Evolutionary conservation across 2,888 invertebrate species (phyloP).

Genomic region (Eristalis arbustorum): DNA sequence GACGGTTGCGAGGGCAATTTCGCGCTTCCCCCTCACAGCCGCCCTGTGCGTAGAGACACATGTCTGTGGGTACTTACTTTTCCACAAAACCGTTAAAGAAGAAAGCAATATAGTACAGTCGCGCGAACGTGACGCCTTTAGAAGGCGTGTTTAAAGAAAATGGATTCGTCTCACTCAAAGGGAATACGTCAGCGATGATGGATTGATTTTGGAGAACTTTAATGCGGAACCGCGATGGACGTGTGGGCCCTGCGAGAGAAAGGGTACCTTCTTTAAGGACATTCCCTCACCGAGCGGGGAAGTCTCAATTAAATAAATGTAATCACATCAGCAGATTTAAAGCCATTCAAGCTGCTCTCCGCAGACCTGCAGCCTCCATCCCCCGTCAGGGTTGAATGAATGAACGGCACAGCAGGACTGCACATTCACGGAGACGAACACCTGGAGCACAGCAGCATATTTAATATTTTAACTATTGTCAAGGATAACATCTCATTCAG

Average conservation of each 20-base stretch:
- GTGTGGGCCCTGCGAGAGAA: too few relatives aligned
- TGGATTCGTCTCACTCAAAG: slow-evolving; percentile 16
- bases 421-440: slow-evolving; percentile 20
- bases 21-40: slow-evolving; percentile 1
- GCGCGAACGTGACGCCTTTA: slow-evolving; percentile 29
- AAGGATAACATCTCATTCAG: slow-evolving; percentile 58
- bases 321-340: slow-evolving; percentile 28
- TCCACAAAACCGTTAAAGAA: slow-evolving; percentile 10
- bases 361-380: background rate
- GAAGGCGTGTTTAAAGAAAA: slow-evolving; percentile 24
- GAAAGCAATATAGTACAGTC: slow-evolving; percentile 32
- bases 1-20: slow-evolving; percentile 23
- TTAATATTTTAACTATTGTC: slow-evolving; percentile 58
- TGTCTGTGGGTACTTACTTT: slow-evolving; percentile 6
- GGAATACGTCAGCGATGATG: slow-evolving; percentile 21
- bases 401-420: slow-evolving; percentile 17
- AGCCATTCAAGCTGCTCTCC: background rate
- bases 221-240: background rate
- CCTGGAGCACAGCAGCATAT: slow-evolving; percentile 50
- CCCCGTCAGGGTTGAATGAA: background rate
- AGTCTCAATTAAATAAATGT: slow-evolving; percentile 48
- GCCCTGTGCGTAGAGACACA: slow-evolving; percentile 14
- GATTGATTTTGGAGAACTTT: background rate
- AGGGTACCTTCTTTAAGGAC: background rate
- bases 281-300: background rate